Evolutionary conservation across 1,140 invertebrate genomes (phyloP).

Genomic region (Teleopsis dalmanni): DNA sequence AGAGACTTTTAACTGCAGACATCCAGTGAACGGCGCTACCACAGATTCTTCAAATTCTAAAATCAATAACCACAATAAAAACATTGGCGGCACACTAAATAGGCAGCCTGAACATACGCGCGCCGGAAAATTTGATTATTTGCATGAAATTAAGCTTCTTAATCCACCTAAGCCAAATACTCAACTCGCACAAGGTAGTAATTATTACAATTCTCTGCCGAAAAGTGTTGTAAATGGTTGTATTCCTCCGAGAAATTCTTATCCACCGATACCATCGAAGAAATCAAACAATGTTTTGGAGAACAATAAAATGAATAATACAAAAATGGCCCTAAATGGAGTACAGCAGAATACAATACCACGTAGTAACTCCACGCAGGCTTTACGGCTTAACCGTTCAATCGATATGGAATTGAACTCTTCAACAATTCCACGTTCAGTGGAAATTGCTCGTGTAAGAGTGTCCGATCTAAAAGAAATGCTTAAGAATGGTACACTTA

Average conservation of each 20-base stretch:
- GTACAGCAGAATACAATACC: constrained; percentile 32
- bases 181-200: neutral
- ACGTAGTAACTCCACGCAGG: constrained; percentile 25
- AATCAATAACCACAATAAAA: neutral
- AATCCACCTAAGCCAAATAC: constrained; percentile 34
- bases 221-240: constrained; percentile 25
- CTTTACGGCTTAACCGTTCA: constrained; percentile 4
- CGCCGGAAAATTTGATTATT: constrained; percentile 32
- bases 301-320: neutral
- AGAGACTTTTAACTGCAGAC: constrained; percentile 25
- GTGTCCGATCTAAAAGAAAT: constrained; percentile 43
- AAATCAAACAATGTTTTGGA: constrained; percentile 8
- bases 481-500: constrained; percentile 32
- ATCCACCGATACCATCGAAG: constrained; percentile 46
- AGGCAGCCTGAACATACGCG: neutral
- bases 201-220: constrained; percentile 39
- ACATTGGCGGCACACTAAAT: neutral
- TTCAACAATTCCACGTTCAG: constrained; percentile 32
- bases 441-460: constrained; percentile 36
- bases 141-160: constrained; percentile 40
- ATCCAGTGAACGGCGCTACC: neutral
- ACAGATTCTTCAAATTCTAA: neutral
- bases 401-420: constrained; percentile 6
- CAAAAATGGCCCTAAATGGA: neutral
- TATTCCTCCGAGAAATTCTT: constrained; percentile 52